A percentile compares a stretch with the other conserved stretches of the same genome.
Conservation (phyloP, 2,113 vertebrate species). For the Zosterops hypoxanthus region DNA sequence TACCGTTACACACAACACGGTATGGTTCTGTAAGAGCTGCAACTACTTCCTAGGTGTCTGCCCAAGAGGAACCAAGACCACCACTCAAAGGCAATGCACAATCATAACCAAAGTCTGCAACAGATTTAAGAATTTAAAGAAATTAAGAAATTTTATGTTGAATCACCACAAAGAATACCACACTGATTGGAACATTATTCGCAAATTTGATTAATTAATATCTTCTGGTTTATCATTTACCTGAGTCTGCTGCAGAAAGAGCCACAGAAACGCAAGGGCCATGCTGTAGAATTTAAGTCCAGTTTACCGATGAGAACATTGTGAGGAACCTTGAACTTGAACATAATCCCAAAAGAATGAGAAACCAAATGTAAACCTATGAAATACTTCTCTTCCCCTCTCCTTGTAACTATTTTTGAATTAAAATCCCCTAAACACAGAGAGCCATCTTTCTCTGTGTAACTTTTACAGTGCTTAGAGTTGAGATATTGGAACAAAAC, state of each 20-base stretch:
- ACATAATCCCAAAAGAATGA: conserved; percentile 45
- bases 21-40: neutral
- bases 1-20: neutral
- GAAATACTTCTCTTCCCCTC: neutral
- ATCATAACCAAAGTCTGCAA: neutral
- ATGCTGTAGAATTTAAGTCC: conserved; percentile 46
- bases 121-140: neutral
- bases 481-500: neutral
- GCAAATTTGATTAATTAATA: neutral
- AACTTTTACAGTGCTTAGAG: neutral
- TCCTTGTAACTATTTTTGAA: neutral
- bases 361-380: neutral
- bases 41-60: neutral
- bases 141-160: neutral
- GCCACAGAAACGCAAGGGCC: neutral
- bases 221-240: neutral
- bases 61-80: neutral
- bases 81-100: neutral
- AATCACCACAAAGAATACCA: neutral
- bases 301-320: conserved; percentile 11
- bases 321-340: conserved; percentile 59
- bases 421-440: neutral
- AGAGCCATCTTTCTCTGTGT: neutral
- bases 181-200: conserved; percentile 14
- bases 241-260: conserved; percentile 33